These are phyloP conservation scores for Zygaena filipendulae DNA, from an alignment of 2,888 invertebrate genomes.

Conservation along the genomic window DNA sequence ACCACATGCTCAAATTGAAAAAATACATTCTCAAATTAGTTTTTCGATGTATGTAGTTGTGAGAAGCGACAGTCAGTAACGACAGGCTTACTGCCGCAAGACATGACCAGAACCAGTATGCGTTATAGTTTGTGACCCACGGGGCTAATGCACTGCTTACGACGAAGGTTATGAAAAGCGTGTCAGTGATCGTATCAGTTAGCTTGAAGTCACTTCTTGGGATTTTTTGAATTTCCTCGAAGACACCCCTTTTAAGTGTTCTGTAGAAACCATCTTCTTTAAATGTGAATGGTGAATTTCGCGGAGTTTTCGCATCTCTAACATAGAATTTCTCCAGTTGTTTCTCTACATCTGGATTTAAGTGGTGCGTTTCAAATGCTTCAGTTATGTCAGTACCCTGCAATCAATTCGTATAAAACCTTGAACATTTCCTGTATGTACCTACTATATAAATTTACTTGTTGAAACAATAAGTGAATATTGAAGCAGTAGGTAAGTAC, in stretches of 20 bases:
- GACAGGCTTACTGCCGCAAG: slow-evolving; percentile 68
- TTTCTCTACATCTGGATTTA: slow-evolving; percentile 66
- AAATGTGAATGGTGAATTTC: slow-evolving; percentile 80
- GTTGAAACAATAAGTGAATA: too few relatives aligned
- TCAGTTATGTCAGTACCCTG: slow-evolving; percentile 85
- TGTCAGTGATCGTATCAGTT: slow-evolving; percentile 40
- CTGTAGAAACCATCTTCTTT: slow-evolving; percentile 79
- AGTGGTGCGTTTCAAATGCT: slow-evolving; percentile 80
- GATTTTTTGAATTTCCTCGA: slow-evolving; percentile 65
- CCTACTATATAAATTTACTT: too few relatives aligned
- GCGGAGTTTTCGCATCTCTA: slow-evolving; percentile 68
- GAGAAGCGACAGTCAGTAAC: slow-evolving; percentile 71
- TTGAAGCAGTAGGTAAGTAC: too few relatives aligned
- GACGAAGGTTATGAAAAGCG: slow-evolving; percentile 37
- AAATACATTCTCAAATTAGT: slow-evolving; percentile 84
- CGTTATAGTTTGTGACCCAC: slow-evolving; percentile 25
- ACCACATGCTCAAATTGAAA: slow-evolving; percentile 76
- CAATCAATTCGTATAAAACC: too few relatives aligned
- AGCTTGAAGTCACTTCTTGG: slow-evolving; percentile 34
- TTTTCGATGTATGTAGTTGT: slow-evolving; percentile 81
- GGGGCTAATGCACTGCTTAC: slow-evolving; percentile 28
- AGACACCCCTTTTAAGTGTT: slow-evolving; percentile 71
- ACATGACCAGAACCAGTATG: slow-evolving; percentile 33
- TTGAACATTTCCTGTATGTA: too few relatives aligned
- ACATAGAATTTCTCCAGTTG: slow-evolving; percentile 71